Conservation (phyloP, 2,888 invertebrate genomes). For the Torymus aiolomorphi region DNA sequence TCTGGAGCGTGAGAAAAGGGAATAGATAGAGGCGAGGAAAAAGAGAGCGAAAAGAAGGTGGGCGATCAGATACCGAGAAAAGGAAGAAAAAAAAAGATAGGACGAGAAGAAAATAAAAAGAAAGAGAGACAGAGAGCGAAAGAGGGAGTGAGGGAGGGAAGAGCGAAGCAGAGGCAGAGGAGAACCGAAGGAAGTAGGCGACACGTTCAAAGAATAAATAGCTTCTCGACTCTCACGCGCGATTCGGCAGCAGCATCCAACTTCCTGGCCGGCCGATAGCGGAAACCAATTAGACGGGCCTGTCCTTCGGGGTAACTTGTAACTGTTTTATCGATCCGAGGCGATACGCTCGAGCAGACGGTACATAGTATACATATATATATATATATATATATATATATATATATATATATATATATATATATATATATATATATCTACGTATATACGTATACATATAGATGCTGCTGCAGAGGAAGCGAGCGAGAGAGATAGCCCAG, state of each 20-base stretch:
- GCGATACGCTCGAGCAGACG: slow-evolving; percentile 19
- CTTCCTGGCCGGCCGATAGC: slow-evolving; percentile 54
- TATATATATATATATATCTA: neutral
- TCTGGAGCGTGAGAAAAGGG: neutral
- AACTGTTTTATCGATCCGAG: slow-evolving; percentile 57
- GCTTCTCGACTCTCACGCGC: slow-evolving; percentile 46
- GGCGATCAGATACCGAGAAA: neutral
- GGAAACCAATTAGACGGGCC: slow-evolving; percentile 58
- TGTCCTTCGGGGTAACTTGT: slow-evolving; percentile 54
- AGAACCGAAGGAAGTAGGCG: slow-evolving; percentile 16
- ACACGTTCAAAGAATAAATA: slow-evolving; percentile 58
- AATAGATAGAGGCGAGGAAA: neutral
- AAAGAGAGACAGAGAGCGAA: neutral
- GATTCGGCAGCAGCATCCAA: slow-evolving; percentile 51
- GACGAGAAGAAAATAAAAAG: slow-evolving; percentile 8
- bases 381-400: neutral
- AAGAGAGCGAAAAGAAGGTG: too few relatives aligned
- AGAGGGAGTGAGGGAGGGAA: neutral
- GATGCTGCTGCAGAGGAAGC: neutral
- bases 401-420: too few relatives aligned
- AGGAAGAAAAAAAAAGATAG: neutral
- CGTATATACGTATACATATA: neutral
- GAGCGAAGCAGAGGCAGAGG: neutral
- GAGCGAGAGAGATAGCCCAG: neutral
- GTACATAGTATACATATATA: neutral